These are phyloP conservation scores for Rhyacophila brunnea DNA, from an alignment of 1,140 invertebrate species.

Conservation along the genomic window DNA sequence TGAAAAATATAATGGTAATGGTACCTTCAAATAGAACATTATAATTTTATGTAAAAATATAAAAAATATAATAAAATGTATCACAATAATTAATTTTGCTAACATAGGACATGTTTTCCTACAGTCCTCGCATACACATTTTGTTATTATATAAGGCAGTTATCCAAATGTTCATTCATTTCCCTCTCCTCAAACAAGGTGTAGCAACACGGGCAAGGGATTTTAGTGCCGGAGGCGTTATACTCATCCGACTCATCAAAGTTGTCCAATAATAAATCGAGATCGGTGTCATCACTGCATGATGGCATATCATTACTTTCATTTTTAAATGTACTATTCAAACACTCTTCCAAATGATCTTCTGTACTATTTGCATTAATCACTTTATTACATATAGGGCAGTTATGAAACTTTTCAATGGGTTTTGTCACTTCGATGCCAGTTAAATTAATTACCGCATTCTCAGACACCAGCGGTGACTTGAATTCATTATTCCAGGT, in stretches of 20 bases:
- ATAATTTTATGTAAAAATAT: no score
- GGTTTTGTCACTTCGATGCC: not conserved
- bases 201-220: conserved; percentile 48
- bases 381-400: conserved; percentile 62
- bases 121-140: no score
- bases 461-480: no score
- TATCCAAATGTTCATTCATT: conserved; percentile 50
- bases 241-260: conserved; percentile 42
- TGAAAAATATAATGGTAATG: no score
- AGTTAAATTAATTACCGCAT: not conserved
- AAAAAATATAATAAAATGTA: no score
- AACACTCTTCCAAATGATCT: conserved; percentile 64
- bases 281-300: conserved; percentile 7
- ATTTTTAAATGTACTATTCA: conserved; percentile 41
- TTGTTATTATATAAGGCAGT: conserved; percentile 38
- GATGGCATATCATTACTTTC: conserved; percentile 2
- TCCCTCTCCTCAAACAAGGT: conserved; percentile 45
- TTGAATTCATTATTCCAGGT: not conserved
- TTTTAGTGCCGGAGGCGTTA: conserved; percentile 49
- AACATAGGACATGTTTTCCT: no score
- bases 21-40: no score
- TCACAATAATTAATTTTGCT: no score
- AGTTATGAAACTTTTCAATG: conserved; percentile 39
- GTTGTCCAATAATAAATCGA: conserved; percentile 20
- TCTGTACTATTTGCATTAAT: conserved; percentile 52